Conservation (phyloP, 30 jellyfish, hydroid and myxozoan species). For the Rhopilema esculentum region DNA sequence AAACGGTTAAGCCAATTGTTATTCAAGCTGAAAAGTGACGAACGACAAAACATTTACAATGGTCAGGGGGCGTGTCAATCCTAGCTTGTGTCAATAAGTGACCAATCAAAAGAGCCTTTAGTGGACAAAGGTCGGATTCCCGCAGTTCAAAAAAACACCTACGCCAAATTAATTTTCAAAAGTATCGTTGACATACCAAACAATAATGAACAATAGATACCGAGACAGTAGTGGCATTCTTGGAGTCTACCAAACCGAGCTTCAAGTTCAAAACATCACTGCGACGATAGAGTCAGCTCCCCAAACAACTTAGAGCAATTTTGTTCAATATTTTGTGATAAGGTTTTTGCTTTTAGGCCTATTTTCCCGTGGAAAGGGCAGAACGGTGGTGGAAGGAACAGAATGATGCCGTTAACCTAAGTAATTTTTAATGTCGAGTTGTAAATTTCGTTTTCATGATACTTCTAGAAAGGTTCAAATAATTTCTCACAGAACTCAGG, state of each 20-base stretch:
- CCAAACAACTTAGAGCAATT: background rate
- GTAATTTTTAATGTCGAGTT: no score
- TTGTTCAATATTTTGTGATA: no score
- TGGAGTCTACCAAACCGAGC: background rate
- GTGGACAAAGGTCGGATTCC: conserved; percentile 66
- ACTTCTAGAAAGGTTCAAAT: no score
- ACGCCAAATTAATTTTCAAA: conserved; percentile 57
- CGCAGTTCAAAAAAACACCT: conserved; percentile 77
- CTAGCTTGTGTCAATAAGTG: conserved; percentile 76
- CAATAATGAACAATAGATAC: conserved; percentile 29
- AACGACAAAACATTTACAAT: conserved; percentile 78
- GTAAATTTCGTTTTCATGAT: no score
- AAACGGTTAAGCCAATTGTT: conserved; percentile 58
- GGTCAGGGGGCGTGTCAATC: conserved; percentile 88
- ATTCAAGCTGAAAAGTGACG: conserved; percentile 83
- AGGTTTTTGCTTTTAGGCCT: no score
- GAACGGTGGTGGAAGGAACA: no score
- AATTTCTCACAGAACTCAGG: no score
- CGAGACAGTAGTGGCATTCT: background rate
- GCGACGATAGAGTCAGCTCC: background rate
- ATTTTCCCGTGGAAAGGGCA: no score
- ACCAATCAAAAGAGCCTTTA: conserved; percentile 67
- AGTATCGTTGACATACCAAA: conserved; percentile 61
- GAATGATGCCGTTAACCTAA: no score
- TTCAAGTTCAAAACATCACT: conserved; percentile 16